Percentiles rank a stretch among this genome's conserved stretches.
Conservation (phyloP, 2,113 vertebrate genomes). For the Hymenochirus boettgeri region DNA sequence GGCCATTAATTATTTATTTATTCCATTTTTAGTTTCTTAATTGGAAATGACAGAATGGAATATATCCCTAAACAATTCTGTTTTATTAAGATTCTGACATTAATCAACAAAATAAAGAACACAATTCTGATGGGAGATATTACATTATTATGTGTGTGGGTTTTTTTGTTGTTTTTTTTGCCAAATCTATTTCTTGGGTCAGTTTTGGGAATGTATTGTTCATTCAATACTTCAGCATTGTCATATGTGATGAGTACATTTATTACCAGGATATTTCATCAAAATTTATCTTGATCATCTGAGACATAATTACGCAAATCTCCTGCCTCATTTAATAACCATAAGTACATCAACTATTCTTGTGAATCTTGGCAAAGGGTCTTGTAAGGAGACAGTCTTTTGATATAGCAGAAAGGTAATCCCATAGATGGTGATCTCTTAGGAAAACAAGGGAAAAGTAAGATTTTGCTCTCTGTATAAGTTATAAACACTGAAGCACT, state of each 20-base stretch:
- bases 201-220: constrained; percentile 13
- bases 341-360: constrained; percentile 21
- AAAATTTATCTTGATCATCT: constrained; percentile 13
- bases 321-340: constrained; percentile 23
- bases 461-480: not conserved
- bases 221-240: constrained; percentile 13
- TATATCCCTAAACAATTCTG: not conserved
- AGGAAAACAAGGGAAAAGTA: not conserved
- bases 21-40: not conserved
- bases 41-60: not conserved
- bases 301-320: constrained; percentile 24
- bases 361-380: constrained; percentile 25
- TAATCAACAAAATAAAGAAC: not conserved
- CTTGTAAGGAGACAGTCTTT: not conserved
- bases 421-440: constrained; percentile 2
- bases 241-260: constrained; percentile 16
- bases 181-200: not conserved
- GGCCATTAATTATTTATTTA: too few relatives aligned
- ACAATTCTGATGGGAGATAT: constrained; percentile 1
- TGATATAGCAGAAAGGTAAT: constrained; percentile 21
- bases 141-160: constrained; percentile 20
- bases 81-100: constrained; percentile 14
- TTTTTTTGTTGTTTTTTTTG: too few relatives aligned
- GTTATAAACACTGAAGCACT: too few relatives aligned
- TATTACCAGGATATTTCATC: constrained; percentile 11